Conservation (phyloP, 1,140 invertebrate species). For the Metaphire vulgaris region DNA sequence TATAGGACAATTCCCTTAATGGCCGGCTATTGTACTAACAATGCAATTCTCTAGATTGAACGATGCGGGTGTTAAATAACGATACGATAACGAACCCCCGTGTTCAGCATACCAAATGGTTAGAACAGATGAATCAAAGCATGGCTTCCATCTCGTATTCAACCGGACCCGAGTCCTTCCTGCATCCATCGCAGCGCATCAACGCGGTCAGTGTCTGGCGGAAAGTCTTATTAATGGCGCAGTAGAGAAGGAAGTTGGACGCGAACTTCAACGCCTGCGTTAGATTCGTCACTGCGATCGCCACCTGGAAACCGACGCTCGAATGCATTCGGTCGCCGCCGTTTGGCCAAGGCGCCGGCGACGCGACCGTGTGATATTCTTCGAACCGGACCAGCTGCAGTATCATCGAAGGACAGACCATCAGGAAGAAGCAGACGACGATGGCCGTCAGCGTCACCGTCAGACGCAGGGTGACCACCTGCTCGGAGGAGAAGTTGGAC, state of each 20-base stretch:
- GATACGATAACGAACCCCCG: too few relatives aligned
- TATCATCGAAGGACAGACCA: not conserved
- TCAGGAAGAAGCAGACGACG: not conserved
- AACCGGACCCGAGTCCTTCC: not conserved
- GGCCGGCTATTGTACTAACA: too few relatives aligned
- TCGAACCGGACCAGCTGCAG: not conserved
- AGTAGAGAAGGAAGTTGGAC: slow-evolving; percentile 14
- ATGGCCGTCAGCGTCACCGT: not conserved
- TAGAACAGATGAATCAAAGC: too few relatives aligned
- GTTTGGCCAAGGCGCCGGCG: not conserved
- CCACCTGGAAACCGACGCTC: not conserved
- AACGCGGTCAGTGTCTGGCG: not conserved
- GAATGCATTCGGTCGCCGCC: not conserved
- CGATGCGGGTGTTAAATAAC: too few relatives aligned
- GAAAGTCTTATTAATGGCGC: not conserved
- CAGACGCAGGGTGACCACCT: not conserved
- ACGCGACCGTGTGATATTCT: not conserved
- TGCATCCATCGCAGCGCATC: not conserved
- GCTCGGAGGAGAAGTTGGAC: not conserved
- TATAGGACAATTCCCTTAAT: too few relatives aligned
- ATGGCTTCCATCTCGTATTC: not conserved
- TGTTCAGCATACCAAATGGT: too few relatives aligned
- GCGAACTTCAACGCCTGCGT: slow-evolving; percentile 9
- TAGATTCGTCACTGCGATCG: not conserved
- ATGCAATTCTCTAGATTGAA: too few relatives aligned